A percentile compares a stretch with the other conserved stretches of the same genome.
Conservation (phyloP, 2,888 invertebrate genomes). For the Tipula helvola region DNA sequence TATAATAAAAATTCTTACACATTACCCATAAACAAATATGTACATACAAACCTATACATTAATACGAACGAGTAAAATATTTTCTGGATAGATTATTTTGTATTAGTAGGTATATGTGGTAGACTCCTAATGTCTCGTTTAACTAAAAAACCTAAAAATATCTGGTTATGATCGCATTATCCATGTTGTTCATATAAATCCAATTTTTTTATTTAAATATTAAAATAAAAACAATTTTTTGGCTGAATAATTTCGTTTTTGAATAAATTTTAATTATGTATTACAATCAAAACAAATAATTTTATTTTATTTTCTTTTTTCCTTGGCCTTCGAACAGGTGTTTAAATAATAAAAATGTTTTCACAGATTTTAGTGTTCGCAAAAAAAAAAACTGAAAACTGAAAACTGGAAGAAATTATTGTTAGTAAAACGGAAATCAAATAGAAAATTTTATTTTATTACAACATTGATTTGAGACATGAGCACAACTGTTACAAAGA, state of each 20-base stretch:
- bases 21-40: too few species aligned
- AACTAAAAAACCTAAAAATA: neutral
- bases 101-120: neutral
- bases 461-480: neutral
- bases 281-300: neutral
- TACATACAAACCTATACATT: too few species aligned
- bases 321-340: too few species aligned
- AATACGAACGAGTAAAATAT: too few species aligned
- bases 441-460: neutral
- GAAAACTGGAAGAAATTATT: too few species aligned
- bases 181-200: neutral
- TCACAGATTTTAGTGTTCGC: too few species aligned
- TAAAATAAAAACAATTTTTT: neutral
- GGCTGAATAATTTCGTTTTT: neutral
- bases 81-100: too few species aligned
- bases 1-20: too few species aligned
- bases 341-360: too few species aligned
- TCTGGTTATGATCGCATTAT: neutral
- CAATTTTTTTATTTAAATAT: neutral
- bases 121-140: neutral
- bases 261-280: neutral
- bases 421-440: neutral
- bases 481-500: neutral
- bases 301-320: neutral
- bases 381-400: too few species aligned